These are phyloP conservation scores for Eulithis testata DNA, from an alignment of 2,888 invertebrate genomes.

Conservation along the genomic window DNA sequence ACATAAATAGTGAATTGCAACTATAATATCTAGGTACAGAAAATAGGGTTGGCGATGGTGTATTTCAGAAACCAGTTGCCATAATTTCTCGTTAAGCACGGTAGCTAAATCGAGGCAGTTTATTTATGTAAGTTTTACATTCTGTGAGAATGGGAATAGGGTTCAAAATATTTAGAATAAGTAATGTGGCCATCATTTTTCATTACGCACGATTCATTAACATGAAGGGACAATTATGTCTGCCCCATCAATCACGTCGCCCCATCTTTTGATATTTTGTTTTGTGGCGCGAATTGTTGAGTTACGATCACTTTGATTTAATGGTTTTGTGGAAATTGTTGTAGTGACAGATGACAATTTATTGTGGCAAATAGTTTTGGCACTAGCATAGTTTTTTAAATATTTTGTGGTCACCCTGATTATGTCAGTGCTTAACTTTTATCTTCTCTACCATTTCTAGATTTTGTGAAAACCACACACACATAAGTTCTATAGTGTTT, in stretches of 20 bases:
- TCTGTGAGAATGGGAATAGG: conserved; percentile 17
- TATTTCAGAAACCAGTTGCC: conserved; percentile 10
- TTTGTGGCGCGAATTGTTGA: conserved; percentile 46
- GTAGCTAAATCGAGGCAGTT: neutral
- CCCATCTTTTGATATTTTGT: conserved; percentile 71
- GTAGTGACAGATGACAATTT: conserved; percentile 18
- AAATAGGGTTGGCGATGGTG: conserved; percentile 39
- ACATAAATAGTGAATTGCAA: neutral
- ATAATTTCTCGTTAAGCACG: conserved; percentile 45
- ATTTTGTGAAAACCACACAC: too few species aligned
- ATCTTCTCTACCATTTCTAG: too few species aligned
- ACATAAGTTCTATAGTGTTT: too few species aligned
- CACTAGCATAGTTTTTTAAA: neutral
- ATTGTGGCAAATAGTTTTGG: conserved; percentile 4
- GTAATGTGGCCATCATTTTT: conserved; percentile 70
- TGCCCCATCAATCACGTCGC: conserved; percentile 75
- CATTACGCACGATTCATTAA: conserved; percentile 82
- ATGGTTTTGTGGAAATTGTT: conserved; percentile 27
- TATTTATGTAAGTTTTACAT: conserved; percentile 7
- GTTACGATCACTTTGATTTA: conserved; percentile 34
- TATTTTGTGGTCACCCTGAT: neutral
- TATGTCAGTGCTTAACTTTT: neutral
- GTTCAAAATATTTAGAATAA: conserved; percentile 33
- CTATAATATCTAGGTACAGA: conserved; percentile 7
- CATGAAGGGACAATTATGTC: conserved; percentile 79